These are phyloP conservation scores for Semibalanus balanoides DNA, from an alignment of 1,140 invertebrate genomes.

Conservation along the genomic window DNA sequence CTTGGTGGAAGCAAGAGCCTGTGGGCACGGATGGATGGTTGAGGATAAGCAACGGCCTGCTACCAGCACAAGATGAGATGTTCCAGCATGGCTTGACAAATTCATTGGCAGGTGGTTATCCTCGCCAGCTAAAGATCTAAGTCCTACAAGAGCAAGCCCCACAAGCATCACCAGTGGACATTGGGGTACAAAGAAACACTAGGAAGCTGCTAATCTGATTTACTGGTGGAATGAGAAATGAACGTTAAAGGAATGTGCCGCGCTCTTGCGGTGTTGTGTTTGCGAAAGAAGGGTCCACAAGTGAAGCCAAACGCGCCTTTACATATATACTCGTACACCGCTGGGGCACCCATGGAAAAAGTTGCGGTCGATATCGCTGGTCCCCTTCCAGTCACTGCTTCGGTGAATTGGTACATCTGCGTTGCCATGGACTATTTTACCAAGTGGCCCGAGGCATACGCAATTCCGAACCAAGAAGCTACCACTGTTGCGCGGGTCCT, in stretches of 20 bases:
- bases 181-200: neutral
- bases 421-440: neutral
- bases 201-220: neutral
- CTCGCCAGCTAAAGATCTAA: neutral
- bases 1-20: conserved; percentile 39
- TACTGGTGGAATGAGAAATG: neutral
- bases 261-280: neutral
- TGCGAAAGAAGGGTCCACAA: neutral
- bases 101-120: neutral
- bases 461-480: no score
- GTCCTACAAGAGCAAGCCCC: neutral
- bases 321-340: neutral
- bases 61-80: neutral
- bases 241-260: neutral
- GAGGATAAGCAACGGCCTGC: neutral
- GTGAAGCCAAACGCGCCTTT: neutral
- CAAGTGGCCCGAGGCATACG: no score
- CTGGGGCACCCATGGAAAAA: conserved; percentile 3
- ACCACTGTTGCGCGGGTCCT: neutral
- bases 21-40: conserved; percentile 17
- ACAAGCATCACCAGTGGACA: neutral
- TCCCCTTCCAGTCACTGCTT: neutral
- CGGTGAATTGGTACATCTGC: neutral
- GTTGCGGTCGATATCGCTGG: conserved; percentile 1
- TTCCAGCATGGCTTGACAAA: no score